Base-by-base conservation (phyloP, 2,113 vertebrate species). In the Ictidomys tridecemlineatus region DNA sequence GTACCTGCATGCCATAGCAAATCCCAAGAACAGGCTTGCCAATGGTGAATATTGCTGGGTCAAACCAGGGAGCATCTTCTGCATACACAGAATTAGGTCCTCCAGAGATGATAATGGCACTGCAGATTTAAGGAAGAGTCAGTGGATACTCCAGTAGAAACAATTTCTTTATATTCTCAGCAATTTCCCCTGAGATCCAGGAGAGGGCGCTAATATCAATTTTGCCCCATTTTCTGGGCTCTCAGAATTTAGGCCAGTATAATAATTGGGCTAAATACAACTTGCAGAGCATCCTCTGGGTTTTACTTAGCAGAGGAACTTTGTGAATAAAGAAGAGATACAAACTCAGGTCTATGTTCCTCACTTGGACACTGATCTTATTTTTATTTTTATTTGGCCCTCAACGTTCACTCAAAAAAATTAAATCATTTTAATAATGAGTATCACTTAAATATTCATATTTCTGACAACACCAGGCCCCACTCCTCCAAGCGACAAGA, bases 1-100 rank as follows among this genome's bases (percentile, higher is more conserved):
- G 0, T 98, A 99, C 99, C 99, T 99, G 99, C 99, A 99, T 99
- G 96, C 99, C 99, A 97, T 99, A 99, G 98, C 99, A 99, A 98
- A 99, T 99, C 76, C 99, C 99, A 89, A 99, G 99, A 42, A 99
- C 99, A 1, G 99, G 99, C 76, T 99, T 99, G 94, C 99, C 99
- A 96, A 99, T 99, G 14, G 99, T 99, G 98, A 99, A 99, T 98
- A 99, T 99, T 13, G 99, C 99, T 2, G 99, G 99, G 97, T 99
- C 99, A 30, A 99, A 99, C 99, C 99, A 99, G 0, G 99, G 99
- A 0, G 99, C 99, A 98, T 99, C 99, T 98, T 99, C 99, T 51
- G 99, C 99, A 87, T 99, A 99, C 79, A 99, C 99, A 58, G 99
- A 99, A 92, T 99, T 99, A 87, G 99, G 99, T 94, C 99, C 99